phyloP scores from a whole-genome alignment of 2,797 vertebrate species.

The Myotis myotis region DNA sequence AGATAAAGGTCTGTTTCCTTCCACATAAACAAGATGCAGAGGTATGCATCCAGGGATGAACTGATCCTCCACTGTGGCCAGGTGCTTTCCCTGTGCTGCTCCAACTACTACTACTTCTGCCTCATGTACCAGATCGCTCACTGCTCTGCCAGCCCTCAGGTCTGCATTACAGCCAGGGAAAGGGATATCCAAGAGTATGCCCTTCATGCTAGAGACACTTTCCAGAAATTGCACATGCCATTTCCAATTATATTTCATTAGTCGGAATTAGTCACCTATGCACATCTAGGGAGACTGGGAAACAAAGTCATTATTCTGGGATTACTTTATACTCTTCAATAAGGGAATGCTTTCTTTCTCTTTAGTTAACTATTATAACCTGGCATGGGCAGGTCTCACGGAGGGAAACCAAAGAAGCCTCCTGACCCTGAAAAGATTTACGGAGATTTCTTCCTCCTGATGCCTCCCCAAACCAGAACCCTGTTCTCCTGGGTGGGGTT shows the following conservation, averaged over 20 bases:
- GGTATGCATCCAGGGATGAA: no score
- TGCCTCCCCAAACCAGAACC: not conserved
- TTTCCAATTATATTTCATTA: constrained; percentile 1
- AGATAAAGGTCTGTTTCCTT: not conserved
- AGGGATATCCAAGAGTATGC: not conserved
- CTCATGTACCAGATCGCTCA: not conserved
- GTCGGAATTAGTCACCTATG: not conserved
- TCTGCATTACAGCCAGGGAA: not conserved
- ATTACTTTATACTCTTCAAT: not conserved
- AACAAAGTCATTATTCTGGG: not conserved
- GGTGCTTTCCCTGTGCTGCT: not conserved
- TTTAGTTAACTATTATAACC: not conserved
- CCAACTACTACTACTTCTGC: not conserved
- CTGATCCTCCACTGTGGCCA: not conserved
- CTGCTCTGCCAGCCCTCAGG: not conserved
- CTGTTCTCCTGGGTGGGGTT: not conserved
- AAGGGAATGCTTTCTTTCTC: not conserved
- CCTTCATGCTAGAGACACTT: not conserved
- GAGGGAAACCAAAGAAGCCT: not conserved
- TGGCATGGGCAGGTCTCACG: not conserved
- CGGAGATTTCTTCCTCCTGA: not conserved
- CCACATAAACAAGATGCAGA: not conserved
- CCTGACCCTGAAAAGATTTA: not conserved
- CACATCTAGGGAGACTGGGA: not conserved
- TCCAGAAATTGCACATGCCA: not conserved